phyloP scores from a whole-genome alignment of 2,888 invertebrate species.

The Epiblema foenella region DNA sequence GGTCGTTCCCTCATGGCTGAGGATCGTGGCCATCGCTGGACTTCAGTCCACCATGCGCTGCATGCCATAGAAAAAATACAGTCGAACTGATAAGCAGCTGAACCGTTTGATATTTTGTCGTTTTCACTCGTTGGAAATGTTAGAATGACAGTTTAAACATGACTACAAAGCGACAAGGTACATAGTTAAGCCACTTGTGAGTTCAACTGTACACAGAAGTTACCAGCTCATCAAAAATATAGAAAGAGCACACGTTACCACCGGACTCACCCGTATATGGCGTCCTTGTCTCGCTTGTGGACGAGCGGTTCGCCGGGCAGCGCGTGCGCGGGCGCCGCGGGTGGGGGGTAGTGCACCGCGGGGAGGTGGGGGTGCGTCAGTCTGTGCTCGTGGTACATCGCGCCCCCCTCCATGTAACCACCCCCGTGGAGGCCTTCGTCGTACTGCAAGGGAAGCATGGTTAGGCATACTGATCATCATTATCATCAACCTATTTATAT shows the following conservation, averaged over 20 bases:
- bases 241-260: constrained; percentile 70
- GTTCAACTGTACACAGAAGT: too few species aligned
- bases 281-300: constrained; percentile 99
- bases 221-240: constrained; percentile 20
- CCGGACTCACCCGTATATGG: constrained; percentile 97
- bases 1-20: too few species aligned
- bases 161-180: too few species aligned
- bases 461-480: neutral
- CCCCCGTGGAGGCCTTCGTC: constrained; percentile 95
- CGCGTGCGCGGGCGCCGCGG: constrained; percentile 94
- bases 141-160: too few species aligned
- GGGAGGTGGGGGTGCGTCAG: constrained; percentile 90
- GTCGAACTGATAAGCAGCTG: too few species aligned
- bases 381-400: constrained; percentile 92
- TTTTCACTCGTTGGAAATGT: too few species aligned
- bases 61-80: constrained; percentile 2
- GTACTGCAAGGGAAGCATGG: constrained; percentile 87
- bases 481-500: neutral
- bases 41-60: too few species aligned
- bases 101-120: too few species aligned
- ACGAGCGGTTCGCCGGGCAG: constrained; percentile 95
- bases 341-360: constrained; percentile 92
- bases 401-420: constrained; percentile 93
- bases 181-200: too few species aligned
- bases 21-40: too few species aligned